Evolutionary conservation across 2,113 vertebrate genomes (phyloP).

Genomic region (Gallinago undulata): DNA sequence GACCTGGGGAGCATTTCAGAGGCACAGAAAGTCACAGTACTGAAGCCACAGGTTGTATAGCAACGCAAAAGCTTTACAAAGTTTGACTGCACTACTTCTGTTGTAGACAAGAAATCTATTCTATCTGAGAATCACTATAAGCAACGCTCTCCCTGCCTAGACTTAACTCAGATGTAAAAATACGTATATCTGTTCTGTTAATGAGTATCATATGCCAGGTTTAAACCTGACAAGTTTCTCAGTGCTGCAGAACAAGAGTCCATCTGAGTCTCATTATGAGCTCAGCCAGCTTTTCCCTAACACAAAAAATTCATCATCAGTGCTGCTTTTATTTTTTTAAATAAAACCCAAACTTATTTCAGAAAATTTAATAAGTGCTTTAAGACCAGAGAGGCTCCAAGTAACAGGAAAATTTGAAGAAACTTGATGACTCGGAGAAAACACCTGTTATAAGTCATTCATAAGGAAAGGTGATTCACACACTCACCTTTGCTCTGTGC

Average conservation of each 20-base stretch:
- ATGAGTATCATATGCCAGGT: neutral
- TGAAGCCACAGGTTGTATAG: conserved; percentile 36
- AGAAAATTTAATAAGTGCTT: neutral
- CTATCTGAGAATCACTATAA: neutral
- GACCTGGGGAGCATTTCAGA: conserved; percentile 55
- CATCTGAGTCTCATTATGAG: neutral
- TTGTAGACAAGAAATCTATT: neutral
- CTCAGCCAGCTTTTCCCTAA: neutral
- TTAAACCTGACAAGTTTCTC: neutral
- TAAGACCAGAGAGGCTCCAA: neutral
- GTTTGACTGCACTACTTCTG: neutral
- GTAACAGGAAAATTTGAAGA: neutral
- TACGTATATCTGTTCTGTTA: neutral
- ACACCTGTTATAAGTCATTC: neutral
- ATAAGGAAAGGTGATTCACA: neutral
- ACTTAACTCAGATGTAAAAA: neutral
- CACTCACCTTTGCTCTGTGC: conserved; percentile 93
- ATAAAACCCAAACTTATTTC: neutral
- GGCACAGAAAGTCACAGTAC: conserved; percentile 51
- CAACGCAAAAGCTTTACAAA: conserved; percentile 44
- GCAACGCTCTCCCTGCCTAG: neutral
- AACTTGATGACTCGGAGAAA: neutral
- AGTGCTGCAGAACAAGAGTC: neutral
- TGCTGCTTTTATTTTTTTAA: neutral
- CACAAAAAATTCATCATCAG: neutral